A percentile compares a stretch with the other conserved stretches of the same genome.
Conservation (phyloP, 2,797 vertebrate species). For the Rousettus madagascariensis region DNA sequence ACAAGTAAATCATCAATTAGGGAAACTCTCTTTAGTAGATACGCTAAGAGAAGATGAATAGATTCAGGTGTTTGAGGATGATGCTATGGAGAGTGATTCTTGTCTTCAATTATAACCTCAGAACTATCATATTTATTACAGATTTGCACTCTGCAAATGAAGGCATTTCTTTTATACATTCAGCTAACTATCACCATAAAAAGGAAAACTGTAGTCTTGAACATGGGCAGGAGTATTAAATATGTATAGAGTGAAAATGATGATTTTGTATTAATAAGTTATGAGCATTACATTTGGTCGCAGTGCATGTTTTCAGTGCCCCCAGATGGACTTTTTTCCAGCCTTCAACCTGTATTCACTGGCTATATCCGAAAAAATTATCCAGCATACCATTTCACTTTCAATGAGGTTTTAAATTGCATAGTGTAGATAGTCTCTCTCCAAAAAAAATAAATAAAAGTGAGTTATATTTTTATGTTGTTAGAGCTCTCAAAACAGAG, state of each 20-base stretch:
- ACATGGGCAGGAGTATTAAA: slow-evolving; percentile 7
- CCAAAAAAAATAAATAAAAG: not conserved
- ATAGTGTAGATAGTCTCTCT: not conserved
- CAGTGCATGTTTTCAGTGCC: not conserved
- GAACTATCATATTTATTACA: not conserved
- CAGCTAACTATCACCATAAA: not conserved
- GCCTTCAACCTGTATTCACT: not conserved
- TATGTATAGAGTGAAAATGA: not conserved
- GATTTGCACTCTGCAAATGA: not conserved
- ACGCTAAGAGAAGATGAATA: not conserved
- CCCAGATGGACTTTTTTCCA: not conserved
- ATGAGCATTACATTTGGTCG: slow-evolving; percentile 33
- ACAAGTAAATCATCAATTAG: not conserved
- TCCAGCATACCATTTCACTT: not conserved
- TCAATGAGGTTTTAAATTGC: not conserved
- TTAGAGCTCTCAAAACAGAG: not conserved
- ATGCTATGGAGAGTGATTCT: not conserved
- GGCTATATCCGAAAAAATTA: not conserved
- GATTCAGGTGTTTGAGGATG: not conserved
- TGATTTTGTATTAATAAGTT: slow-evolving; percentile 51
- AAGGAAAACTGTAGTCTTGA: not conserved
- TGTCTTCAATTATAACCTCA: not conserved
- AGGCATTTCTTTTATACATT: not conserved
- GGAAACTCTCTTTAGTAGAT: not conserved
- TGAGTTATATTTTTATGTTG: not conserved